Evolutionary conservation across 64 coral and sea anemone genomes (phyloP).

Genomic region (Montipora foliosa): DNA sequence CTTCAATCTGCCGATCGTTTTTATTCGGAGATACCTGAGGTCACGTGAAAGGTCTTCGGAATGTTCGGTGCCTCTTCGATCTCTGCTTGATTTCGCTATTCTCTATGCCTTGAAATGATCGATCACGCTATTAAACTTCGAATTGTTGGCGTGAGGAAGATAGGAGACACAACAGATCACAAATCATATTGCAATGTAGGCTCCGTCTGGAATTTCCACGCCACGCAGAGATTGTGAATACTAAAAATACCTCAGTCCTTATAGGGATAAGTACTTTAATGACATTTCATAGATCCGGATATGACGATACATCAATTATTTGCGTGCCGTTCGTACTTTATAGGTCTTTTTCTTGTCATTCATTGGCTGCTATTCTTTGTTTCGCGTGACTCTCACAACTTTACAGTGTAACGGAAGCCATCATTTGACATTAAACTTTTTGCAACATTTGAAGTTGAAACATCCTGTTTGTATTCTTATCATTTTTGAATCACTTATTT

Average conservation of each 20-base stretch:
- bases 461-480: too few species aligned
- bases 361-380: not conserved
- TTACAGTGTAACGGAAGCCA: too few species aligned
- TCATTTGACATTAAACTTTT: too few species aligned
- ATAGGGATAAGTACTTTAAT: constrained; percentile 17
- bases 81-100: too few species aligned
- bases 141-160: not conserved
- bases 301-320: not conserved
- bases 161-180: not conserved
- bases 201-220: not conserved
- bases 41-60: constrained; percentile 39
- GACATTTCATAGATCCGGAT: constrained; percentile 11
- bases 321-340: not conserved
- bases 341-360: not conserved
- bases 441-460: too few species aligned
- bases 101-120: too few species aligned
- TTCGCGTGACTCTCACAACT: too few species aligned
- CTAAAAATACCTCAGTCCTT: constrained; percentile 2
- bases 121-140: not conserved
- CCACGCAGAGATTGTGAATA: constrained; percentile 24
- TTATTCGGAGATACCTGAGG: not conserved
- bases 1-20: not conserved
- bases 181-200: not conserved
- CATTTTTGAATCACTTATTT: too few species aligned
- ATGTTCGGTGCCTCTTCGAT: not conserved